Evolutionary conservation across 2,797 vertebrate genomes (phyloP), one percentile per base, ranked within the genome.

Genomic region (Xiphophorus birchmanni): DNA sequence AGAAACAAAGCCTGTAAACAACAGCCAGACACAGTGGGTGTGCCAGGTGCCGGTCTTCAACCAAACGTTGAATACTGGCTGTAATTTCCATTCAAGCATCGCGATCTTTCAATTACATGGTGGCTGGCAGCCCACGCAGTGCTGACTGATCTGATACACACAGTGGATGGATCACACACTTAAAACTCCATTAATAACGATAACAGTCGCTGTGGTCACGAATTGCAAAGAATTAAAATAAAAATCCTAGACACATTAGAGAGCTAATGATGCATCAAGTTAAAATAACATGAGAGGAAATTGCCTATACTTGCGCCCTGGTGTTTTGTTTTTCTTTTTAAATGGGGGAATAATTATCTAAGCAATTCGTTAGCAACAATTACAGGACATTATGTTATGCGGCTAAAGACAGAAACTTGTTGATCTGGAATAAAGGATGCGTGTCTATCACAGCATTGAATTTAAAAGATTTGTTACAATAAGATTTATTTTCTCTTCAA

Each of bases 171-270:
- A 90, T 87, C 69, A 37, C 0, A 1, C 74, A 75, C 78, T 87
- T 87, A 84, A 85, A 90, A 80, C 60, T 84, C 80, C 83, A 82
- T 92, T 91, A 91, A 77, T 80, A 82, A 87, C 40, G 81, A 86
- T 79, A 86, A 86, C 76, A 82, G 82, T 83, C 75, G 75, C 50
- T 2, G 37, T 77, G 75, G 82, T 78, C 73, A 54, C 76, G 74
- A 32, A 40, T 54, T 23, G 71, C 54, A 50, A 50, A 50, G 8
- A 56, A 29, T 32, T 13, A 32, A 2, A 63, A 74, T 75, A 69
- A 73, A 26, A 44, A 29, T 73, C 42, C 29, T 21, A 48, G 35
- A 75, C 84, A 89, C 85, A 92, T 87, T 87, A 91, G 78, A 52
- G 79, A 75, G 78, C 76, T 89, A 86, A 91, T 82, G 83, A 81